phyloP scores from a whole-genome alignment of 2,113 vertebrate species.

The Pionites leucogaster region DNA sequence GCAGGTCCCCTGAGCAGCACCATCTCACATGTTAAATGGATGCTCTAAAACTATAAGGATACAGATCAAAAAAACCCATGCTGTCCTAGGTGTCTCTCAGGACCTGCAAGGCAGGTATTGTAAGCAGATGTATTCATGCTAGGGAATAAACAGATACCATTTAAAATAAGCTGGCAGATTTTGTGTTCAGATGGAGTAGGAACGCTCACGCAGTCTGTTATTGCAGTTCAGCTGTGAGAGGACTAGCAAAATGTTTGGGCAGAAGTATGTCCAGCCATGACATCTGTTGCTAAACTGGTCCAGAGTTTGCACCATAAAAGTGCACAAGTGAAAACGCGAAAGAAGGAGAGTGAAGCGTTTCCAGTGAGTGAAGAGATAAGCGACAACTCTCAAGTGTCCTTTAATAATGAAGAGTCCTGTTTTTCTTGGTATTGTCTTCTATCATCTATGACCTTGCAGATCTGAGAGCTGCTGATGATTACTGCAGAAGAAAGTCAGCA shows the following conservation, averaged over 20 bases:
- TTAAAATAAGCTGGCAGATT: constrained; percentile 43
- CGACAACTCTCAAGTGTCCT: background rate
- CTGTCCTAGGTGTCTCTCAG: background rate
- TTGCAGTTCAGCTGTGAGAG: constrained; percentile 47
- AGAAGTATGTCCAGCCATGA: constrained; percentile 25
- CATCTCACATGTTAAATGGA: background rate
- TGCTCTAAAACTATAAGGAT: background rate
- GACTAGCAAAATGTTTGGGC: constrained; percentile 31
- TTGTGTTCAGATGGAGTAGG: constrained; percentile 55
- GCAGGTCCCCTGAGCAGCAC: background rate
- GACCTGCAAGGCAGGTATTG: constrained; percentile 10
- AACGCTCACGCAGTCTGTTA: background rate
- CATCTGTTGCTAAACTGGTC: constrained; percentile 1
- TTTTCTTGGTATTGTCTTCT: background rate
- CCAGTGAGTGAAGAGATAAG: background rate
- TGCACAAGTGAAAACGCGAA: background rate
- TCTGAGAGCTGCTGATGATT: background rate
- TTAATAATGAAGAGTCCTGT: background rate
- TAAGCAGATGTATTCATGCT: background rate
- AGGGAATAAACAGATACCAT: background rate
- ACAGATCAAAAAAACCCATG: background rate
- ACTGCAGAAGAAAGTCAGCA: background rate
- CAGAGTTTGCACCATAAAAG: background rate
- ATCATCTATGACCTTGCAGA: background rate
- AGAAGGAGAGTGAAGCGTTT: background rate